Percentiles rank a stretch among this genome's conserved stretches.
Evolutionary conservation across 2,113 vertebrate genomes (phyloP).

Genomic region (Perca schrenkii): DNA sequence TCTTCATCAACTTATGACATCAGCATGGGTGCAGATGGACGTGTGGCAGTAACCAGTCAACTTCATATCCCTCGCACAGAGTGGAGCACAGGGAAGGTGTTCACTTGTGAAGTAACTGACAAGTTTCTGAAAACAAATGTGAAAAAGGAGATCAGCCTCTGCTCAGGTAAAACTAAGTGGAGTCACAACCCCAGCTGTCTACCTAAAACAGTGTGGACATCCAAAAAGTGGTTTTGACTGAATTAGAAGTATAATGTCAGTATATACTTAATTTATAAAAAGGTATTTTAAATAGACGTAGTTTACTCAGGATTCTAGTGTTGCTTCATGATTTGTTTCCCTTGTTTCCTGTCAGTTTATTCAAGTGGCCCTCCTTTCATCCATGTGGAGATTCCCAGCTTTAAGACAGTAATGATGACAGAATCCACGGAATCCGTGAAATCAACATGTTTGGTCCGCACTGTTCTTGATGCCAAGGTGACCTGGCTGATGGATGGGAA

Average conservation of each 20-base stretch:
- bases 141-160: slow-evolving; percentile 58
- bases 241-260: too few species aligned
- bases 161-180: slow-evolving; percentile 20
- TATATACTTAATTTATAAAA: too few species aligned
- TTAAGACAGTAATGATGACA: slow-evolving; percentile 45
- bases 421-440: background rate
- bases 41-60: slow-evolving; percentile 65
- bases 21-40: slow-evolving; percentile 63
- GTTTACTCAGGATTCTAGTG: too few species aligned
- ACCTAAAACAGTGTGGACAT: too few species aligned
- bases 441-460: slow-evolving; percentile 66
- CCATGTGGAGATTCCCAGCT: slow-evolving; percentile 52
- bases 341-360: too few species aligned
- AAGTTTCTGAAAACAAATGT: fast-evolving
- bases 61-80: slow-evolving; percentile 45
- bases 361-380: slow-evolving; percentile 17
- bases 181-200: fast-evolving
- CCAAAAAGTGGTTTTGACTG: too few species aligned
- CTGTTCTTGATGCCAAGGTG: slow-evolving; percentile 21
- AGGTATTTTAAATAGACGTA: too few species aligned
- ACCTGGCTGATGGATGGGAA: slow-evolving; percentile 65
- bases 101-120: slow-evolving; percentile 76
- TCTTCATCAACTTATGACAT: background rate
- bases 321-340: too few species aligned
- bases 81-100: slow-evolving; percentile 66